Evolutionary conservation across 2,888 invertebrate species (phyloP).

Genomic region (Chrysodeixis includens): DNA sequence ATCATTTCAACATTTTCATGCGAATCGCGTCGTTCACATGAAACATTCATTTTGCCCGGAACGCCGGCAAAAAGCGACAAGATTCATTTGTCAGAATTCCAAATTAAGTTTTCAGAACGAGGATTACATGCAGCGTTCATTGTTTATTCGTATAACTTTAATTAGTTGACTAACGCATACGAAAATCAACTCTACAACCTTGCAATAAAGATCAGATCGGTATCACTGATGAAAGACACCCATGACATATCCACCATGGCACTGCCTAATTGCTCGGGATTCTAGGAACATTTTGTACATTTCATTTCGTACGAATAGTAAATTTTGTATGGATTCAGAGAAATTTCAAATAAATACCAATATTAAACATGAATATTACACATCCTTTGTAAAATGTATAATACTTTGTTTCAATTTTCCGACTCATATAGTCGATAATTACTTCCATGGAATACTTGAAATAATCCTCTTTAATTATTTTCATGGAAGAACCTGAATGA

Average conservation of each 20-base stretch:
- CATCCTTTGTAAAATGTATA: too few species aligned
- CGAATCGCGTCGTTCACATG: background rate
- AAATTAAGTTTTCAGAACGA: background rate
- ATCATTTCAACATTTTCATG: background rate
- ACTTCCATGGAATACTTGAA: too few species aligned
- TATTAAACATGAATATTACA: too few species aligned
- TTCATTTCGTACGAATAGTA: background rate
- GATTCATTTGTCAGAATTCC: background rate
- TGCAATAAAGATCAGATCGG: background rate
- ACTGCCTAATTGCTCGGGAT: background rate
- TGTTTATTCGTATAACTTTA: background rate
- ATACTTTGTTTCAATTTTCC: too few species aligned
- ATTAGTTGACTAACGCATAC: background rate
- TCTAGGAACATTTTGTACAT: background rate
- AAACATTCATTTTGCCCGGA: conserved; percentile 1
- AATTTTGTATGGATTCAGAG: background rate
- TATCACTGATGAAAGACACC: background rate
- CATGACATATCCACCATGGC: background rate
- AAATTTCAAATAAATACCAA: background rate
- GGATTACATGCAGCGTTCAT: background rate
- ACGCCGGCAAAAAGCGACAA: background rate
- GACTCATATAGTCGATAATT: too few species aligned
- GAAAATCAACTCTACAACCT: background rate
- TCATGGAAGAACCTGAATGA: too few species aligned
- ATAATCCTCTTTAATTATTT: too few species aligned